Evolutionary conservation across 2,113 vertebrate species (phyloP), one percentile per base, ranked within the genome.

Genomic region (Motacilla alba): DNA sequence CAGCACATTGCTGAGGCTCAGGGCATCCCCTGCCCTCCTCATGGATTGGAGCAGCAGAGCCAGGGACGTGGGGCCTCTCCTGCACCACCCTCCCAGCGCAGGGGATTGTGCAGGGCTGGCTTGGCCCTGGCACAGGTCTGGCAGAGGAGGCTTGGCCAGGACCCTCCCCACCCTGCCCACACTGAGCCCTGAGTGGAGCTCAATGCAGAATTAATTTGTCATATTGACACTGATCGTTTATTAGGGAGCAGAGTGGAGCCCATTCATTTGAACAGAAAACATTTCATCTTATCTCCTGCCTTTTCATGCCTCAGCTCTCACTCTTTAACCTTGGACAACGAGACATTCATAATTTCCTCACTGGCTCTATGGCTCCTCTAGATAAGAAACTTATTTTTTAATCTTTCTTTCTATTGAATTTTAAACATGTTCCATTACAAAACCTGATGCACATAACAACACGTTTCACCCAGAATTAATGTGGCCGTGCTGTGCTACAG

Each of bases 181-280:
- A 3, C 0, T 56, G 63, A 90, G 79, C 79, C 47, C 68, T 87
- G 87, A 92, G 83, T 49, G 68, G 90, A 83, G 68, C 90, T 97
- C 93, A 80, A 64, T 67, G 90, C 86, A 81, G 96, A 96, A 97
- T 97, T 97, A 97, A 97, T 97, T 97, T 96, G 96, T 97, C 97
- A 96, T 95, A 96, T 95, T 97, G 96, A 97, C 97, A 97, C 96
- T 89, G 97, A 96, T 95, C 95, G n/a, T 97, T 97, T 97, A 95
- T 97, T 97, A 97, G 43, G 26, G 91, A 92, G 93, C 47, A 89
- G 96, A 96, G 94, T 95, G 93, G 96, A 94, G 94, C 94, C 96
- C 96, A 96, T 97, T 97, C 97, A 97, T 97, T 97, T 96, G 93
- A 95, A 97, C 93, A 96, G 95, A 97, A 96, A 96, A 96, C 94